Conservation (phyloP, 2,888 invertebrate genomes). For the Myopa tessellatipennis region DNA sequence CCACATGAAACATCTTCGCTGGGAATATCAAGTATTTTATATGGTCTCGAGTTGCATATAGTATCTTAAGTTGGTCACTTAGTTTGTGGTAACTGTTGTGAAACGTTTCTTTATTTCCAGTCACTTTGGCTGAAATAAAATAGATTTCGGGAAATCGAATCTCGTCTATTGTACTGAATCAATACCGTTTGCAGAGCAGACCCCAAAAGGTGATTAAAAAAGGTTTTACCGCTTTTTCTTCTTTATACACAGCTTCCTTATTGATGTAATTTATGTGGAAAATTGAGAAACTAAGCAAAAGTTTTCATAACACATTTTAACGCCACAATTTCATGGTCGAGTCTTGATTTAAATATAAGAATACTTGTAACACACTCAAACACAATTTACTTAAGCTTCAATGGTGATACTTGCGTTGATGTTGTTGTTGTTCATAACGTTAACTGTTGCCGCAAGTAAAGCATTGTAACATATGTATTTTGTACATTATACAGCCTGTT, state of each 20-base stretch:
- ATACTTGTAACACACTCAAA: neutral
- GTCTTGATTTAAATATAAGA: neutral
- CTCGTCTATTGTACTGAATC: too few relatives aligned
- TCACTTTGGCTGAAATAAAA: too few relatives aligned
- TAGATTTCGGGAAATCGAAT: too few relatives aligned
- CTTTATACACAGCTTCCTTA: neutral
- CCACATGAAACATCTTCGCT: too few relatives aligned
- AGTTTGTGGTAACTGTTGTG: too few relatives aligned
- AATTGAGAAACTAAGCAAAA: neutral
- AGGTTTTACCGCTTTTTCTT: neutral
- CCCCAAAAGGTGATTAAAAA: neutral
- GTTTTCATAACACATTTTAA: neutral
- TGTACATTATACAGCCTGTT: neutral
- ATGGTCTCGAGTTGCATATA: too few relatives aligned
- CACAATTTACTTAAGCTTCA: too few relatives aligned
- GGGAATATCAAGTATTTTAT: too few relatives aligned
- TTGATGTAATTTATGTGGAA: neutral
- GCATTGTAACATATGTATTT: neutral
- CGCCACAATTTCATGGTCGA: neutral
- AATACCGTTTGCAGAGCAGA: too few relatives aligned
- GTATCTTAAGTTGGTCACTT: too few relatives aligned
- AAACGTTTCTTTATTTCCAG: too few relatives aligned
- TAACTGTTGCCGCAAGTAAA: neutral
- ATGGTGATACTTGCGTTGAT: neutral
- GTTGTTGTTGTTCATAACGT: constrained; percentile 4